phyloP scores from a whole-genome alignment of 1,140 invertebrate genomes.

The Lanistes nyassanus region DNA sequence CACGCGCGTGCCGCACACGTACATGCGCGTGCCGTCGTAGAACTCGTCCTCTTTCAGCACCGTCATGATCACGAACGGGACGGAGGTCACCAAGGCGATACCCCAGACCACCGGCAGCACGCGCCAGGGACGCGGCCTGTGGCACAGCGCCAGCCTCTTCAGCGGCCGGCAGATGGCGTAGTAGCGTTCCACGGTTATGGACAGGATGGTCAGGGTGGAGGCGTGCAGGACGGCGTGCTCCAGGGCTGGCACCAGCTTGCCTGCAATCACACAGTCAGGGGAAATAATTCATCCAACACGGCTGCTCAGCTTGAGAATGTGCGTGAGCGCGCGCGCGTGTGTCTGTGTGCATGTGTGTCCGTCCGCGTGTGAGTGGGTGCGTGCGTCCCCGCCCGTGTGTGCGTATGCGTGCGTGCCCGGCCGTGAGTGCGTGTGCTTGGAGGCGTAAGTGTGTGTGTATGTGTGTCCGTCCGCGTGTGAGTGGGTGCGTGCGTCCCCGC shows the following conservation, averaged over 20 bases:
- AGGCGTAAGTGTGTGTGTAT: background rate
- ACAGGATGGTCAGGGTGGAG: constrained; percentile 49
- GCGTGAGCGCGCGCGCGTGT: background rate
- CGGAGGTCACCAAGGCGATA: constrained; percentile 28
- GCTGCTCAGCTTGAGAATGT: background rate
- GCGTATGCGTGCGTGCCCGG: background rate
- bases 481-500: too few species aligned
- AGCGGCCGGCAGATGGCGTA: constrained; percentile 46
- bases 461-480: too few species aligned
- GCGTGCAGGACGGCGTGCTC: constrained; percentile 47
- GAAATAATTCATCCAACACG: background rate
- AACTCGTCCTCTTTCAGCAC: constrained; percentile 31
- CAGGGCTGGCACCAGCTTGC: constrained; percentile 47
- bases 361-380: constrained; percentile 1
- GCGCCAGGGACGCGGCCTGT: constrained; percentile 5
- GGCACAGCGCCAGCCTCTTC: constrained; percentile 25
- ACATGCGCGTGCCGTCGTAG: constrained; percentile 32
- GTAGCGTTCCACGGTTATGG: constrained; percentile 49
- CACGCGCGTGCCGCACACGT: constrained; percentile 36
- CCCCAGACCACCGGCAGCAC: constrained; percentile 33
- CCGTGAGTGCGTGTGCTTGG: background rate
- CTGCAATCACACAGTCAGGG: constrained; percentile 24
- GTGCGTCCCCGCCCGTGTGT: background rate
- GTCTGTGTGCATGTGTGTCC: background rate
- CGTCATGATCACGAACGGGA: constrained; percentile 44